Evolutionary conservation across 2,888 invertebrate species (phyloP).

Genomic region (Acleris literana): DNA sequence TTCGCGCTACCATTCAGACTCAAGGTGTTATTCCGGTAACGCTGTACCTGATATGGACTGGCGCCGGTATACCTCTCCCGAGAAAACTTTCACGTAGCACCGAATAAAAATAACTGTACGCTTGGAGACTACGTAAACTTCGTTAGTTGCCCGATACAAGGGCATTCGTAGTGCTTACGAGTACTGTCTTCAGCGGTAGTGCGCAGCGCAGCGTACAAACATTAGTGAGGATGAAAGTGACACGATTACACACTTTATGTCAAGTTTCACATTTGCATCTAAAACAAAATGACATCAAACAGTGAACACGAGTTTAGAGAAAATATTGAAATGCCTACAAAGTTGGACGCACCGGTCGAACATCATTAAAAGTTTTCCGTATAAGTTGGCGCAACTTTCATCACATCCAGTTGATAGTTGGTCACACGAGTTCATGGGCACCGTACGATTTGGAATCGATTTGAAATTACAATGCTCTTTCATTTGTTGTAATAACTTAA

Average conservation of each 20-base stretch:
- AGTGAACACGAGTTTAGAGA: slow-evolving; percentile 22
- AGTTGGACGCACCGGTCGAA: slow-evolving; percentile 28
- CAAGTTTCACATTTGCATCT: slow-evolving; percentile 18
- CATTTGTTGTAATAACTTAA: slow-evolving; percentile 5
- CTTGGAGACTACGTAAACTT: slow-evolving; percentile 29
- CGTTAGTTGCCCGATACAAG: slow-evolving; percentile 19
- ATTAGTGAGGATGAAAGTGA: slow-evolving; percentile 14
- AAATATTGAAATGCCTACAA: slow-evolving; percentile 34
- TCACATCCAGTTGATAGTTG: slow-evolving; percentile 21
- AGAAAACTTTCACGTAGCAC: slow-evolving; percentile 63
- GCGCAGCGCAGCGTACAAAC: not conserved
- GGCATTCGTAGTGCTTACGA: not conserved
- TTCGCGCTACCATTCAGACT: slow-evolving; percentile 80
- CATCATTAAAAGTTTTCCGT: slow-evolving; percentile 32
- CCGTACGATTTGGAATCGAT: slow-evolving; percentile 27
- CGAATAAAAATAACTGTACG: slow-evolving; percentile 64
- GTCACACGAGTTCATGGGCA: slow-evolving; percentile 35
- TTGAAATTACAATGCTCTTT: slow-evolving; percentile 21
- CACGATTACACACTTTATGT: not conserved
- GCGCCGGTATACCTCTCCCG: slow-evolving; percentile 72
- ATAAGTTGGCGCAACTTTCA: slow-evolving; percentile 19
- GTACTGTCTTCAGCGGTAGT: too few species aligned
- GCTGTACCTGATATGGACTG: slow-evolving; percentile 63
- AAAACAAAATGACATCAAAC: slow-evolving; percentile 17
- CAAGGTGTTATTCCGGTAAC: slow-evolving; percentile 81